Percentiles rank a stretch among this genome's conserved stretches.
Conservation (phyloP, 1,140 invertebrate species). For the Diabrotica virgifera region DNA sequence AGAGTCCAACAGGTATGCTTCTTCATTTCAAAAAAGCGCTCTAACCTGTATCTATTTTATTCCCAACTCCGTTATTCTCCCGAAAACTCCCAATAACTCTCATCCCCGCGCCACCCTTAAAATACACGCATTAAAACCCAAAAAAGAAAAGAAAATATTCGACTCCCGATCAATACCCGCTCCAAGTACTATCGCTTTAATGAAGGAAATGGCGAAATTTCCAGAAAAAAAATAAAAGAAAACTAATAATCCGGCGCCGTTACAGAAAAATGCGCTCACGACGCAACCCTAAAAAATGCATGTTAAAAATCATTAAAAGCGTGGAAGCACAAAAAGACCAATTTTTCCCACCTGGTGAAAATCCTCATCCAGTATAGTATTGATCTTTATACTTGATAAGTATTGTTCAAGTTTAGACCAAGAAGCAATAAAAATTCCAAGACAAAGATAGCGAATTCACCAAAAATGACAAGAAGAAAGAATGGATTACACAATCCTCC, state of each 20-base stretch:
- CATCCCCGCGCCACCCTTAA: too few relatives aligned
- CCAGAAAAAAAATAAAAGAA: constrained; percentile 34
- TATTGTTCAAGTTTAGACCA: constrained; percentile 1
- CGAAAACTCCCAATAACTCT: too few relatives aligned
- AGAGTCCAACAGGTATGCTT: too few relatives aligned
- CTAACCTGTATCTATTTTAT: too few relatives aligned
- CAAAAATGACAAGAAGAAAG: too few relatives aligned
- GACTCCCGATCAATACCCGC: constrained; percentile 16
- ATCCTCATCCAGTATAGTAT: background rate
- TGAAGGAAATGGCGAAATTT: constrained; percentile 35
- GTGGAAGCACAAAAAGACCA: constrained; percentile 19
- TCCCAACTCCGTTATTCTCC: too few relatives aligned
- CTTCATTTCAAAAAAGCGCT: too few relatives aligned
- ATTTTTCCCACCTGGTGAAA: background rate
- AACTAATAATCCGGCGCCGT: constrained; percentile 43
- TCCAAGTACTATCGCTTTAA: constrained; percentile 13
- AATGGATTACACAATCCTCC: too few relatives aligned
- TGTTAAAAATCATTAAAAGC: constrained; percentile 50
- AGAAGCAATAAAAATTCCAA: too few relatives aligned
- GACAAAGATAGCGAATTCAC: too few relatives aligned
- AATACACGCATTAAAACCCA: background rate
- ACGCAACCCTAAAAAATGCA: constrained; percentile 49
- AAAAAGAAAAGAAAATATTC: constrained; percentile 4
- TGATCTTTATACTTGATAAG: background rate
- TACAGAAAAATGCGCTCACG: constrained; percentile 43